These are phyloP conservation scores for Encarsia formosa DNA, from an alignment of 2,888 invertebrate genomes.

Conservation along the genomic window DNA sequence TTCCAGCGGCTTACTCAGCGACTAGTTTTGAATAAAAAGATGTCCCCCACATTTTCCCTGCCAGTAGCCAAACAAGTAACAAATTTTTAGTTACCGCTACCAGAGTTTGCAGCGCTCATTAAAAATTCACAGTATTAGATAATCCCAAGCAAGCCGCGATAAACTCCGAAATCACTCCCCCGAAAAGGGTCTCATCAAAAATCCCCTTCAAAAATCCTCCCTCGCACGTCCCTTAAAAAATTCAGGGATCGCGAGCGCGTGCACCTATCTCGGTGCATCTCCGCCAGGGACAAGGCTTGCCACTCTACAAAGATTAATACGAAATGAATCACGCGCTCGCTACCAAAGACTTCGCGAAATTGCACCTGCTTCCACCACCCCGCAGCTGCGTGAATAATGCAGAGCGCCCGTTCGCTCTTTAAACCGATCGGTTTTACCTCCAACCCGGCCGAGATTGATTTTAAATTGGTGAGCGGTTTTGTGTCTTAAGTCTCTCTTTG, in stretches of 20 bases:
- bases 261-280: conserved; percentile 8
- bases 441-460: conserved; percentile 49
- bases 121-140: too few relatives aligned
- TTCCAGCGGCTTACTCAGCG: too few relatives aligned
- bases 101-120: too few relatives aligned
- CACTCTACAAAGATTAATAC: conserved; percentile 30
- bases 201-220: too few relatives aligned
- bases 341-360: conserved; percentile 24
- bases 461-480: conserved; percentile 49
- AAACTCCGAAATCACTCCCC: too few relatives aligned
- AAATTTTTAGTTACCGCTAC: too few relatives aligned
- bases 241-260: neutral
- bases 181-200: too few relatives aligned
- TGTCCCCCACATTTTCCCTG: too few relatives aligned
- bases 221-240: conserved; percentile 13
- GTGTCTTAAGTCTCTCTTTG: too few relatives aligned
- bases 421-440: conserved; percentile 44
- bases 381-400: conserved; percentile 44
- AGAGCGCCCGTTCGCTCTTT: conserved; percentile 38
- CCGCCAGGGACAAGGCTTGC: conserved; percentile 27
- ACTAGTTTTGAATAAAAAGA: too few relatives aligned
- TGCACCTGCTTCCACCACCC: conserved; percentile 2
- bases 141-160: too few relatives aligned
- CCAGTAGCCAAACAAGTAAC: too few relatives aligned
- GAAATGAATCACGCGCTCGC: conserved; percentile 28